These are phyloP conservation scores for Ennomos erosarius DNA, from an alignment of 2,888 invertebrate species.

Conservation along the genomic window DNA sequence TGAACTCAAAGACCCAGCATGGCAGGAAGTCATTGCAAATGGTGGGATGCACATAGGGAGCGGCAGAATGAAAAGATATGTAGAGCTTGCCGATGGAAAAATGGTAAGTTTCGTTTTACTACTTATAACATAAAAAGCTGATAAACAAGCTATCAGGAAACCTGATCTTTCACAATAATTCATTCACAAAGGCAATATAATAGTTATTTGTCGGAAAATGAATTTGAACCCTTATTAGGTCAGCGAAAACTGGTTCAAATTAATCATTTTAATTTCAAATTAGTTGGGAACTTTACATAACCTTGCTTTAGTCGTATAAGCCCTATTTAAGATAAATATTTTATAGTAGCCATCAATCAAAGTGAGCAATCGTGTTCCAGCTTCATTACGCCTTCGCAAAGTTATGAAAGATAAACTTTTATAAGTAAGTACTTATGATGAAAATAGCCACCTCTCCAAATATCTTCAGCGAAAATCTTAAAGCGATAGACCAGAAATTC, in stretches of 20 bases:
- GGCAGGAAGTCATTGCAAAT: constrained; percentile 60
- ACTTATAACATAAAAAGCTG: background rate
- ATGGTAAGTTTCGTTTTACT: constrained; percentile 50
- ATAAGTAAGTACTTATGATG: too few species aligned
- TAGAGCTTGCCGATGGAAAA: constrained; percentile 59
- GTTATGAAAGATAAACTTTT: constrained; percentile 22
- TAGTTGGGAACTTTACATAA: constrained; percentile 15
- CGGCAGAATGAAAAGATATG: constrained; percentile 68
- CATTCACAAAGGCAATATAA: constrained; percentile 4
- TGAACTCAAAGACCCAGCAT: constrained; percentile 55
- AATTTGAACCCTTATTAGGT: constrained; percentile 20
- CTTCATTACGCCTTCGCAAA: constrained; percentile 30
- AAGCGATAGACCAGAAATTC: constrained; percentile 1
- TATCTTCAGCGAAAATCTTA: background rate
- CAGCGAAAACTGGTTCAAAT: constrained; percentile 4
- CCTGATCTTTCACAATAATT: constrained; percentile 11
- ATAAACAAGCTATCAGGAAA: constrained; percentile 1
- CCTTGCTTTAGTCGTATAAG: constrained; percentile 20
- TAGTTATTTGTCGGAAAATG: constrained; percentile 12
- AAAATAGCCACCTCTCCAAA: background rate
- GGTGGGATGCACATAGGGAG: constrained; percentile 66
- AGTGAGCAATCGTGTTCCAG: constrained; percentile 23
- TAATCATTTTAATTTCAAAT: constrained; percentile 25
- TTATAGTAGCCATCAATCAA: constrained; percentile 34
- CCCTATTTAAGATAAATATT: constrained; percentile 30